A percentile compares a stretch with the other conserved stretches of the same genome.
These are phyloP conservation scores for Rhipidura dahli DNA, from an alignment of 2,113 vertebrate genomes.

Conservation along the genomic window DNA sequence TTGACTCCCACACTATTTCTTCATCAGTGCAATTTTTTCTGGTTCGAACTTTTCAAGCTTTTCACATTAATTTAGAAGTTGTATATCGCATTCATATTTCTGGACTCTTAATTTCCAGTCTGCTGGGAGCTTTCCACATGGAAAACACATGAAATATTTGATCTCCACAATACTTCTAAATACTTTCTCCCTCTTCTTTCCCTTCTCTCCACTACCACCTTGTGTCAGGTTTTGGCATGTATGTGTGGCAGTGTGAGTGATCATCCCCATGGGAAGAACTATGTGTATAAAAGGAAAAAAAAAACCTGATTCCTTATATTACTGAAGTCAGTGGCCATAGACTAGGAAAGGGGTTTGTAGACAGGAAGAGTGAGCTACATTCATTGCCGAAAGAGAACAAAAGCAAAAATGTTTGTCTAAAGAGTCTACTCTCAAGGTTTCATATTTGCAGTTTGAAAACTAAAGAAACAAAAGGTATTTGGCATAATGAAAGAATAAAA, in stretches of 20 bases:
- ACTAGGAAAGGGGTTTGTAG: background rate
- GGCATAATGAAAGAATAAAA: background rate
- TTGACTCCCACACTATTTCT: background rate
- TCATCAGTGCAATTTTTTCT: background rate
- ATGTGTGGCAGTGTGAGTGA: background rate
- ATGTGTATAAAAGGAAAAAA: background rate
- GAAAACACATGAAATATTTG: background rate
- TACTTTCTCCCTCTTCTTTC: background rate
- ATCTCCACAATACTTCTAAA: background rate
- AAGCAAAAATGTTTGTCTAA: background rate
- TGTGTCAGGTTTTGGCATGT: conserved; percentile 4
- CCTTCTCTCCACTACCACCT: conserved; percentile 33
- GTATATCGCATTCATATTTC: background rate
- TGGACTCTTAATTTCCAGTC: background rate
- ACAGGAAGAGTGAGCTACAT: background rate
- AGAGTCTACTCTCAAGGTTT: rapidly evolving
- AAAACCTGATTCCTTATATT: background rate
- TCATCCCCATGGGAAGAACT: background rate
- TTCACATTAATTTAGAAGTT: background rate
- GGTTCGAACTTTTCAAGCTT: background rate
- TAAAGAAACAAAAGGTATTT: background rate
- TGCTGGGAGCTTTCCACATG: background rate
- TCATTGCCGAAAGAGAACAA: background rate
- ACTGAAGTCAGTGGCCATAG: background rate
- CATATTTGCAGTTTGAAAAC: background rate